Evolutionary conservation across 2,888 invertebrate species (phyloP).

Genomic region (Pheosia gnoma): DNA sequence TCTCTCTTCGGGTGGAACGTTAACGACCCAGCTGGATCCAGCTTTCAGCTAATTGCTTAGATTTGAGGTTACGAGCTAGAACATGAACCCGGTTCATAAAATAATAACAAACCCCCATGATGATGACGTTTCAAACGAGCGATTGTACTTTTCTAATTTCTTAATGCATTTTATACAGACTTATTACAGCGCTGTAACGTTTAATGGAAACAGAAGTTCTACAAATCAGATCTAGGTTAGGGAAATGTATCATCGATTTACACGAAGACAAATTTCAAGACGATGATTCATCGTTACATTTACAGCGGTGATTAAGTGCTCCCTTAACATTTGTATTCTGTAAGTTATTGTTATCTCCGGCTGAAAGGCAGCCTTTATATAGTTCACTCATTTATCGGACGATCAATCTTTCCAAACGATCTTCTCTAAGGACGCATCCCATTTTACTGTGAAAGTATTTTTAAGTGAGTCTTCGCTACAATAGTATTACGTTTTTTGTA

Average conservation of each 20-base stretch:
- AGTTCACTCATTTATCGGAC: slow-evolving; percentile 7
- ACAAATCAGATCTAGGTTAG: too few species aligned
- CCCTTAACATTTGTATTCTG: slow-evolving; percentile 5
- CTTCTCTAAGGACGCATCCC: not conserved
- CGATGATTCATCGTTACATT: slow-evolving; percentile 2
- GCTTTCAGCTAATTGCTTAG: slow-evolving; percentile 25
- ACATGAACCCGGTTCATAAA: slow-evolving; percentile 2
- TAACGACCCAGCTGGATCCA: slow-evolving; percentile 21
- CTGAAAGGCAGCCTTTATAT: slow-evolving; percentile 7
- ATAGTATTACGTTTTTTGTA: not conserved
- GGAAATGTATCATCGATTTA: not conserved
- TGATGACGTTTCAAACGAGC: not conserved
- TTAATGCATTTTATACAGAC: too few species aligned
- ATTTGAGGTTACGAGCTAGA: slow-evolving; percentile 22
- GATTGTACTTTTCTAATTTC: not conserved
- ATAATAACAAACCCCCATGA: not conserved
- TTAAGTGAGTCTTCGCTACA: not conserved
- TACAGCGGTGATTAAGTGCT: slow-evolving; percentile 9
- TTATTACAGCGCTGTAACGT: too few species aligned
- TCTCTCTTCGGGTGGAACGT: not conserved
- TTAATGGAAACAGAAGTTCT: too few species aligned
- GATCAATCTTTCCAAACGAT: slow-evolving; percentile 3
- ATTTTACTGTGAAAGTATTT: not conserved
- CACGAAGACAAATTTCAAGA: not conserved
- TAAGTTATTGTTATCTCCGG: slow-evolving; percentile 5